Conservation (phyloP, 2,888 invertebrate genomes). For the Dryococelus australis region DNA sequence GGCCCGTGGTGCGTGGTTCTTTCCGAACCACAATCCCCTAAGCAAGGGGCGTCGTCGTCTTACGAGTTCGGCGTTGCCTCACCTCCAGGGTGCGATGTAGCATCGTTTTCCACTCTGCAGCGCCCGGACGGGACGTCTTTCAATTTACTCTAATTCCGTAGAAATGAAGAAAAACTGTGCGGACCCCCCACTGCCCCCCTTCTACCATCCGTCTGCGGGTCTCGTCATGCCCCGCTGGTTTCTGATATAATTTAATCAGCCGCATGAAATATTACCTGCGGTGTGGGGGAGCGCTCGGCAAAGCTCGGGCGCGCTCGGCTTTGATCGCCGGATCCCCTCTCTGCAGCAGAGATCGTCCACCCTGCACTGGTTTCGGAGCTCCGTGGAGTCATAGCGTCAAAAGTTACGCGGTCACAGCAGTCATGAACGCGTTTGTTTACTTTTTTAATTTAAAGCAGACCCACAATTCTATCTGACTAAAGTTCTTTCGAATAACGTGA, state of each 20-base stretch:
- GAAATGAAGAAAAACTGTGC: conserved; percentile 57
- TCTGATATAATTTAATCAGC: conserved; percentile 61
- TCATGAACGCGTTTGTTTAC: too few relatives aligned
- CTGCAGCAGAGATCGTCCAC: background rate
- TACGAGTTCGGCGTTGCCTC: too few relatives aligned
- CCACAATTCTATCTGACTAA: too few relatives aligned
- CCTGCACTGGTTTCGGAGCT: too few relatives aligned
- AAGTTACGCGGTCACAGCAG: too few relatives aligned
- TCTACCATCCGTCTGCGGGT: conserved; percentile 51
- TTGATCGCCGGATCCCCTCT: background rate
- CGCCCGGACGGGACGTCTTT: conserved; percentile 54
- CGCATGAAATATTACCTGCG: conserved; percentile 22
- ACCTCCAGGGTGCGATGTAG: background rate
- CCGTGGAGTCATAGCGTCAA: too few relatives aligned
- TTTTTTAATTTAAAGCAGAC: too few relatives aligned
- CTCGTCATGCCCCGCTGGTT: conserved; percentile 47
- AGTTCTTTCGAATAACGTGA: too few relatives aligned
- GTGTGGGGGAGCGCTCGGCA: background rate
- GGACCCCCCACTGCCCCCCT: conserved; percentile 29
- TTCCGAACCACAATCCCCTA: too few relatives aligned
- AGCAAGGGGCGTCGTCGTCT: too few relatives aligned
- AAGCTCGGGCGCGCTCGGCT: background rate
- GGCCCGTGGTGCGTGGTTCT: too few relatives aligned
- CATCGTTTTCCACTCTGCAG: background rate
- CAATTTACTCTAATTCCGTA: conserved; percentile 60